Percentiles rank a stretch among this genome's conserved stretches.
These are phyloP conservation scores for Tenebrio molitor DNA, from an alignment of 1,140 invertebrate genomes.

Conservation along the genomic window DNA sequence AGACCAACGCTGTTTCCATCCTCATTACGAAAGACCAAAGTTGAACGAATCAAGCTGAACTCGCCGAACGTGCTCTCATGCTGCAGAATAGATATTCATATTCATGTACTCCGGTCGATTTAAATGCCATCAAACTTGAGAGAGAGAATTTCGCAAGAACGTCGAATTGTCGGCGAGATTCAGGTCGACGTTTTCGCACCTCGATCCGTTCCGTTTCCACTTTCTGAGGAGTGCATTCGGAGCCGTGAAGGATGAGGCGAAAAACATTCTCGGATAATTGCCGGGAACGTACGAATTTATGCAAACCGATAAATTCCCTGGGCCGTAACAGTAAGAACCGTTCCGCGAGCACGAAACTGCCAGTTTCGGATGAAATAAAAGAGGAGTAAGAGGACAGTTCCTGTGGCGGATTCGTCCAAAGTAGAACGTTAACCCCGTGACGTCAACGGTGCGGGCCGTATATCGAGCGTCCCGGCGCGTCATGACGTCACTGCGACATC, in stretches of 20 bases:
- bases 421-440: conserved; percentile 52
- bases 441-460: conserved; percentile 52
- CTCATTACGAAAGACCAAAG: conserved; percentile 11
- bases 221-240: background rate
- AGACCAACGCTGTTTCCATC: no score
- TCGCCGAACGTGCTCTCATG: conserved; percentile 10
- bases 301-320: conserved; percentile 32
- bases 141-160: background rate
- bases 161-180: background rate
- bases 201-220: background rate
- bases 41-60: conserved; percentile 28
- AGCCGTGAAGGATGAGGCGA: background rate
- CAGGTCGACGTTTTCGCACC: background rate
- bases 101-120: conserved; percentile 21
- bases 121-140: conserved; percentile 24
- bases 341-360: conserved; percentile 19
- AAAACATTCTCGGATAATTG: conserved; percentile 20
- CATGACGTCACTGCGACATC: conserved; percentile 59
- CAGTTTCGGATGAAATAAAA: conserved; percentile 29
- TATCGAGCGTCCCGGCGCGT: conserved; percentile 58
- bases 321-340: conserved; percentile 9
- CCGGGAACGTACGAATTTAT: conserved; percentile 14
- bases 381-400: conserved; percentile 25
- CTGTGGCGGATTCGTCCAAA: conserved; percentile 46
- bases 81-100: conserved; percentile 21